Percentiles rank a stretch among this genome's conserved stretches.
phyloP scores from a whole-genome alignment of 2,888 invertebrate species.

The Mythimna lalbum region DNA sequence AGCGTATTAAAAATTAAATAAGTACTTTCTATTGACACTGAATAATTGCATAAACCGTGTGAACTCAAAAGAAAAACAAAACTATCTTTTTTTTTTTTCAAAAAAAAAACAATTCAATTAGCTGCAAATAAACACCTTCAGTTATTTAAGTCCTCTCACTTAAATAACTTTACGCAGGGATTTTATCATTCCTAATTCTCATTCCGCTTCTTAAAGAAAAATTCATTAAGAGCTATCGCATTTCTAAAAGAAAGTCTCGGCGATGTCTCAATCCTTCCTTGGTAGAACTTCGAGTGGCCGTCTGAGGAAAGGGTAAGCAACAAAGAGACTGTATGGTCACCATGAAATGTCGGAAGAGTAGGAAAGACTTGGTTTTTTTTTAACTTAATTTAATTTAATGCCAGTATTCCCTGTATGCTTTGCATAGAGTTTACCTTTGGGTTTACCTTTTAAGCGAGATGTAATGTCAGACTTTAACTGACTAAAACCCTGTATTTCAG shows the following conservation, averaged over 20 bases:
- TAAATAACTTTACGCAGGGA: conserved; percentile 19
- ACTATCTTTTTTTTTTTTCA: not conserved
- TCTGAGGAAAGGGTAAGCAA: conserved; percentile 52
- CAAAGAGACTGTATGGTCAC: conserved; percentile 39
- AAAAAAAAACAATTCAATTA: conserved; percentile 25
- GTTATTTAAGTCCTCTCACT: conserved; percentile 31
- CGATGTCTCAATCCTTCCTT: conserved; percentile 62
- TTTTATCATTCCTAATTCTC: conserved; percentile 40
- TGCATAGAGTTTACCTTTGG: no score
- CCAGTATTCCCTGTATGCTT: no score
- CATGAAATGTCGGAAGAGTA: conserved; percentile 3
- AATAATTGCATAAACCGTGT: no score
- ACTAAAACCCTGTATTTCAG: no score
- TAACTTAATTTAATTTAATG: no score
- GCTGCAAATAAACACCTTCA: conserved; percentile 33
- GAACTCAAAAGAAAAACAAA: no score
- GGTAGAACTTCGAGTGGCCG: conserved; percentile 51
- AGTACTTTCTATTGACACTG: no score
- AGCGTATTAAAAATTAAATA: no score
- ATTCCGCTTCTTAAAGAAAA: conserved; percentile 55
- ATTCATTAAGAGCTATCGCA: conserved; percentile 60
- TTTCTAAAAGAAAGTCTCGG: conserved; percentile 53
- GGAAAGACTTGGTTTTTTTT: not conserved
- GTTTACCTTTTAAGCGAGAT: no score
- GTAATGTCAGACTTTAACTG: no score